Percentiles rank a stretch among this genome's conserved stretches.
phyloP scores from a whole-genome alignment of 1,140 invertebrate species.

The Samia ricini region DNA sequence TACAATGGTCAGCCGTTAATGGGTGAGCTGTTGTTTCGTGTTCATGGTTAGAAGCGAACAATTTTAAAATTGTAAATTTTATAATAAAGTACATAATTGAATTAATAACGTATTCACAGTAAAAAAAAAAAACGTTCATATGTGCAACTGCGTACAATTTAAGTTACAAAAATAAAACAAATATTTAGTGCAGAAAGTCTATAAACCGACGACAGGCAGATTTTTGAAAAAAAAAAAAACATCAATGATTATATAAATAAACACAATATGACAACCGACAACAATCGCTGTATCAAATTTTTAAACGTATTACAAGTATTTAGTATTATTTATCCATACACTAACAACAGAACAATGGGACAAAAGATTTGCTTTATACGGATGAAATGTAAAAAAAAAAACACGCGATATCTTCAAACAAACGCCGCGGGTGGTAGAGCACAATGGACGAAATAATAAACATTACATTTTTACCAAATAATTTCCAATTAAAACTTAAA shows the following conservation, averaged over 20 bases:
- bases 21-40: too few species aligned
- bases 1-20: too few species aligned
- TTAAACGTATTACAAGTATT: constrained; percentile 40
- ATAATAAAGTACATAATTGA: too few species aligned
- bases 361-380: constrained; percentile 17
- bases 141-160: too few species aligned
- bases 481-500: neutral
- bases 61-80: too few species aligned
- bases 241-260: constrained; percentile 6
- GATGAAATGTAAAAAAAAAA: neutral
- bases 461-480: neutral
- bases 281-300: constrained; percentile 37
- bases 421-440: constrained; percentile 37
- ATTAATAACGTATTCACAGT: too few species aligned
- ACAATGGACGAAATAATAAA: constrained; percentile 11
- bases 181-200: too few species aligned
- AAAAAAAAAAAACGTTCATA: too few species aligned
- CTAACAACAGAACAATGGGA: constrained; percentile 36
- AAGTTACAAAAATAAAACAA: too few species aligned
- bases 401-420: constrained; percentile 33
- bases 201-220: too few species aligned
- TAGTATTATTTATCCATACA: constrained; percentile 32
- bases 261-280: constrained; percentile 30
- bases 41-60: too few species aligned
- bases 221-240: neutral